Evolutionary conservation across 2,797 vertebrate species (phyloP).

Genomic region (Sebastes itinus): DNA sequence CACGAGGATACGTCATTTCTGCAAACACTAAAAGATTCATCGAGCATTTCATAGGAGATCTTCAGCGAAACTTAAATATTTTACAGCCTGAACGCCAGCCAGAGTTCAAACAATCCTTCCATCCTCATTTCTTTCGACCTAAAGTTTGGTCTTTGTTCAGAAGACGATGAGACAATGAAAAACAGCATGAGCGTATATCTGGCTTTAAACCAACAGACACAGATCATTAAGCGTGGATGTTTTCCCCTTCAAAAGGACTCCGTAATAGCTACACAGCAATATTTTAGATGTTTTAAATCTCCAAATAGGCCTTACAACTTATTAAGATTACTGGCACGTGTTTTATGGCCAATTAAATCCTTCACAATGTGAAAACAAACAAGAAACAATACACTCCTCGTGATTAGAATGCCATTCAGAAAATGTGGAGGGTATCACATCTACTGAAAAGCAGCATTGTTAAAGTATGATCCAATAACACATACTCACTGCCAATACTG

Average conservation of each 20-base stretch:
- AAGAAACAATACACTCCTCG: slow-evolving; percentile 39
- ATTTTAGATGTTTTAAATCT: slow-evolving; percentile 26
- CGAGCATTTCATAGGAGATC: slow-evolving; percentile 38
- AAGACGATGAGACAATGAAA: slow-evolving; percentile 58
- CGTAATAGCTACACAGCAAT: slow-evolving; percentile 13
- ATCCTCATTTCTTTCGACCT: slow-evolving; percentile 27
- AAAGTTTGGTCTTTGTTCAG: slow-evolving; percentile 39
- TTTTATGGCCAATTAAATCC: slow-evolving; percentile 47
- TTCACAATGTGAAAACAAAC: slow-evolving; percentile 48
- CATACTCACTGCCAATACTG: background rate
- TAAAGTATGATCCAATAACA: slow-evolving; percentile 18
- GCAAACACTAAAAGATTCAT: slow-evolving; percentile 58
- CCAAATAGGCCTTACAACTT: background rate
- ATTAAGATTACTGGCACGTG: slow-evolving; percentile 37
- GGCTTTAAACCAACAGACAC: slow-evolving; percentile 49
- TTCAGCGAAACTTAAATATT: slow-evolving; percentile 53
- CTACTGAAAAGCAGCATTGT: slow-evolving; percentile 47
- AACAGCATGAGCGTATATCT: slow-evolving; percentile 52
- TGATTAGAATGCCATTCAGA: slow-evolving; percentile 43
- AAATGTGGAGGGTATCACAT: slow-evolving; percentile 29
- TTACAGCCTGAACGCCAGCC: slow-evolving; percentile 44
- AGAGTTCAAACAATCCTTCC: slow-evolving; percentile 11
- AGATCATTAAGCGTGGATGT: slow-evolving; percentile 46
- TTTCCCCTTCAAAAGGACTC: slow-evolving; percentile 15
- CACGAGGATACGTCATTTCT: slow-evolving; percentile 6